Base-by-base conservation (phyloP, 2,113 vertebrate species). In the Forbesichthys agassizii region DNA sequence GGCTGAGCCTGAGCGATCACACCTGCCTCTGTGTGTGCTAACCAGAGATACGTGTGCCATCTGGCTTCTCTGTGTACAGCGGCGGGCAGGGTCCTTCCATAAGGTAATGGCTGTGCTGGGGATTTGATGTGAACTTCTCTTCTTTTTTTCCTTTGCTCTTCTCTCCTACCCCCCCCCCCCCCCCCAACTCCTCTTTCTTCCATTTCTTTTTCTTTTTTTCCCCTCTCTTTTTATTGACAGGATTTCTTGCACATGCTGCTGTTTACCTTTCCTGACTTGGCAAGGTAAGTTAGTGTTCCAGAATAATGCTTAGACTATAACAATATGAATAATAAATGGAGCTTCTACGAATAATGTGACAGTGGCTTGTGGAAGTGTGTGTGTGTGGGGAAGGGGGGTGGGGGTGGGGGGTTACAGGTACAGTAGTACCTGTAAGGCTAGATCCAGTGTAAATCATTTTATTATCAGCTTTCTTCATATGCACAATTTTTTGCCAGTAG, bases 181-280 rank as follows among this genome's bases (percentile, higher is more conserved):
- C 60, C n/a, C 16, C 16, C 16, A 16, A 16, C 16, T 16, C 66
- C 66, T 79, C 80, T 55, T 36, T 55, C 27, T 57, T 81, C 16
- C 8, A 63, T 83, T 72, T 81, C 42, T 71, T 20, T 78, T 16
- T 69, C 48, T 71, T 9, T 65, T 55, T 48, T 54, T 12, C 33
- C 8, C 49, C 49, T 12, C 9, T 52, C 11, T 58, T 69, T 42
- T 71, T 42, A 67, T 10, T 84, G 88, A 69, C 82, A 99, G 98
- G 96, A 98, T 90, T 98, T 99, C 84, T 93, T 98, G 84, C 90
- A 80, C 85, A 95, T 95, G 94, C 83, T 98, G 64, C 88, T 98
- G 91, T 93, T 93, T 76, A 90, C 88, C 55, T 91, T 94, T 82
- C 94, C 96, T 81, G 88, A 93, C 90, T 84, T 95, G 79, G 90